Conservation (phyloP, 2,888 invertebrate species). For the Nesidiocoris tenuis region DNA sequence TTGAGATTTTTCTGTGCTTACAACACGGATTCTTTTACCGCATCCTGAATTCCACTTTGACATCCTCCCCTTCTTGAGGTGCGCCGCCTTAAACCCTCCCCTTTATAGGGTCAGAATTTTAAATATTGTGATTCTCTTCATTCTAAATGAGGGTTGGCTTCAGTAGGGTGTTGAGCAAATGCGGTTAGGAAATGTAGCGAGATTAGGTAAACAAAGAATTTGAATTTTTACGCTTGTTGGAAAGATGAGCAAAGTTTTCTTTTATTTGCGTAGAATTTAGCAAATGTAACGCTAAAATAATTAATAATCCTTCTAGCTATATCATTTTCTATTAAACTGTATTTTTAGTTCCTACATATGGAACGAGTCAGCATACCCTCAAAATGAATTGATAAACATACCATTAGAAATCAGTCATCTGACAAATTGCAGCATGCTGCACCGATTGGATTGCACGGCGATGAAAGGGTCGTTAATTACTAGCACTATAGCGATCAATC, state of each 20-base stretch:
- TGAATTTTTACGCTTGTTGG: no score
- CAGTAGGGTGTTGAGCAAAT: not conserved
- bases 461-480: not conserved
- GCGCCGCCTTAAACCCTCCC: not conserved
- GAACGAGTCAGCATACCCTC: no score
- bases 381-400: no score
- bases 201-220: no score
- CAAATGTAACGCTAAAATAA: no score
- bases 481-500: slow-evolving; percentile 9
- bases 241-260: no score
- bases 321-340: no score
- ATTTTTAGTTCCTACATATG: no score
- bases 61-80: not conserved
- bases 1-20: not conserved
- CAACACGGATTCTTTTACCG: not conserved
- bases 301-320: no score
- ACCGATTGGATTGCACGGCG: not conserved
- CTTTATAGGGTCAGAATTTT: not conserved
- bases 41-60: not conserved
- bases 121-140: not conserved
- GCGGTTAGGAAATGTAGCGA: not conserved
- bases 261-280: no score
- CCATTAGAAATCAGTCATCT: not conserved
- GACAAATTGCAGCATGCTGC: not conserved
- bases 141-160: not conserved